phyloP scores from a whole-genome alignment of 2,888 invertebrate species.

The Deroplatys truncata region DNA sequence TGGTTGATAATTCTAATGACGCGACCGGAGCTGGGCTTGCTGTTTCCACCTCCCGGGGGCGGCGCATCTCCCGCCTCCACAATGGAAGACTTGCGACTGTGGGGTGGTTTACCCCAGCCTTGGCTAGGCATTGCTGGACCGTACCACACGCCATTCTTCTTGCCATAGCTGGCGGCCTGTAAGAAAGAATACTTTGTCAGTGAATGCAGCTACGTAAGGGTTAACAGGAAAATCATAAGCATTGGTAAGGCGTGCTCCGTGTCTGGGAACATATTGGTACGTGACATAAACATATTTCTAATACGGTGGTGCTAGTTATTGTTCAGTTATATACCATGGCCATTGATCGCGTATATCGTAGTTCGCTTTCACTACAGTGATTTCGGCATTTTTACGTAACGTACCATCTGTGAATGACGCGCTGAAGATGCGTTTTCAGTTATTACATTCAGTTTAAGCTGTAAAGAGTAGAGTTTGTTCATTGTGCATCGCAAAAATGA shows the following conservation, averaged over 20 bases:
- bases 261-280: no score
- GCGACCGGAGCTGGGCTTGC: slow-evolving; percentile 75
- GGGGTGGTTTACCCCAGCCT: slow-evolving; percentile 58
- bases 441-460: no score
- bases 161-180: slow-evolving; percentile 85
- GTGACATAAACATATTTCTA: no score
- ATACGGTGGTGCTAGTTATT: no score
- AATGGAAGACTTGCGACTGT: slow-evolving; percentile 77
- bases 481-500: no score
- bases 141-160: slow-evolving; percentile 88
- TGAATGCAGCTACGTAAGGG: background rate
- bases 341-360: no score
- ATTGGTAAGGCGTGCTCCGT: background rate
- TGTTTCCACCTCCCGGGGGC: slow-evolving; percentile 59
- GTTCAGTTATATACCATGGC: no score
- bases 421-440: no score
- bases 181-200: slow-evolving; percentile 31
- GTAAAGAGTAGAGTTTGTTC: no score
- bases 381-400: no score
- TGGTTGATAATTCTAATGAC: slow-evolving; percentile 93
- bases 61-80: slow-evolving; percentile 72
- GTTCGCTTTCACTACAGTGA: no score
- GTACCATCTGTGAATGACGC: no score
- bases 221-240: background rate
- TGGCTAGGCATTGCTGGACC: slow-evolving; percentile 45